These are phyloP conservation scores for Xanthia togata DNA, from an alignment of 2,888 invertebrate genomes.

Conservation along the genomic window DNA sequence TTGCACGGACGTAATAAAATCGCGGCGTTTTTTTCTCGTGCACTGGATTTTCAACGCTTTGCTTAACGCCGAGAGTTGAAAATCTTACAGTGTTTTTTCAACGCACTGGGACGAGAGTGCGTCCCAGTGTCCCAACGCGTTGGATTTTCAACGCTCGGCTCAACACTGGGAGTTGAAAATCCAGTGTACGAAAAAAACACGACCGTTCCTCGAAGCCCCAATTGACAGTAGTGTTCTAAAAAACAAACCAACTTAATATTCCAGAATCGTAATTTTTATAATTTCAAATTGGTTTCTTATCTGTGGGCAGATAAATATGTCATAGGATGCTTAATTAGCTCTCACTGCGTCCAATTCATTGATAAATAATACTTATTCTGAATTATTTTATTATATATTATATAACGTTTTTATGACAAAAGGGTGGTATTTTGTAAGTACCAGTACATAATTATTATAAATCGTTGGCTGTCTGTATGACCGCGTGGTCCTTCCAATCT, in stretches of 20 bases:
- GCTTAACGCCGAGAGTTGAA: too few relatives aligned
- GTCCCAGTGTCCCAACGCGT: too few relatives aligned
- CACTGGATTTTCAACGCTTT: too few relatives aligned
- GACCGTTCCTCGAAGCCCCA: background rate
- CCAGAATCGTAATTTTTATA: background rate
- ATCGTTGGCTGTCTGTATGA: background rate
- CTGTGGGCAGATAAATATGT: background rate
- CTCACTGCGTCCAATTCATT: background rate
- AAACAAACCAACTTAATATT: background rate
- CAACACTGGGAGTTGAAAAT: too few relatives aligned
- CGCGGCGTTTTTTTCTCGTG: too few relatives aligned
- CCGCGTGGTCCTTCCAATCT: background rate
- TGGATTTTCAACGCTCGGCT: too few relatives aligned
- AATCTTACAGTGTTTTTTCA: too few relatives aligned
- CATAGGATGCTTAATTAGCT: background rate
- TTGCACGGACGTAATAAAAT: too few relatives aligned
- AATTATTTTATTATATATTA: background rate
- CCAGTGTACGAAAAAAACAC: too few relatives aligned
- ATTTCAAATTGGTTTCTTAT: background rate
- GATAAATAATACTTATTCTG: background rate
- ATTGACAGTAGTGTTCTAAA: background rate
- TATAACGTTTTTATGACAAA: background rate
- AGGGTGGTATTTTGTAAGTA: too few relatives aligned
- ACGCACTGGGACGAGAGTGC: too few relatives aligned
- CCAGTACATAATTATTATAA: background rate